These are phyloP conservation scores for Etheostoma nigrum DNA, from an alignment of 2,797 vertebrate genomes.

Conservation along the genomic window DNA sequence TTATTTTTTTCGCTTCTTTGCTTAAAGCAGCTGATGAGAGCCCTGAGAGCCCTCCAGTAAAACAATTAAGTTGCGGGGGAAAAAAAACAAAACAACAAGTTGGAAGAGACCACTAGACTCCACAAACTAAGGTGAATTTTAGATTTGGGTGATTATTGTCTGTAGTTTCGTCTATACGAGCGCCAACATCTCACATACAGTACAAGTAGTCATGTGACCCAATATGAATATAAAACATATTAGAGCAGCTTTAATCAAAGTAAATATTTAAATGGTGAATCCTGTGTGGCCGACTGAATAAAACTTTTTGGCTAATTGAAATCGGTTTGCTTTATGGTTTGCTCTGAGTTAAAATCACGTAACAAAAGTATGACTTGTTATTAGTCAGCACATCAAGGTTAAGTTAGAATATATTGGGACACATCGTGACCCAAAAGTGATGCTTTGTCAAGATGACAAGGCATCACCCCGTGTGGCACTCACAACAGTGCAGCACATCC, in stretches of 20 bases:
- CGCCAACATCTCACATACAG: background rate
- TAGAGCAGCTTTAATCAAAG: background rate
- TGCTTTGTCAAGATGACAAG: constrained; percentile 47
- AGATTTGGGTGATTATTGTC: background rate
- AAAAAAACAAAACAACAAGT: background rate
- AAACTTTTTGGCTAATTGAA: background rate
- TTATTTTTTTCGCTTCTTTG: background rate
- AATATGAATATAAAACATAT: background rate
- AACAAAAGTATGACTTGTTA: background rate
- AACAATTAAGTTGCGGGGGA: background rate
- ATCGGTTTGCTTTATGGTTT: background rate
- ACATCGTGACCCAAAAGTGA: constrained; percentile 15
- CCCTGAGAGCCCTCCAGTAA: background rate
- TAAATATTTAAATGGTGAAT: background rate
- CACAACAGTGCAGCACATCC: background rate
- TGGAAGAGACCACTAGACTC: background rate
- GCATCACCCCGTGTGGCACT: constrained; percentile 26
- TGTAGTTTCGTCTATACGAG: background rate
- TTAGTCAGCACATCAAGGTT: constrained; percentile 11
- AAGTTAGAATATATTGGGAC: background rate
- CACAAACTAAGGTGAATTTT: background rate
- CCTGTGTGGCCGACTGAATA: background rate
- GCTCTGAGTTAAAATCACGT: no score
- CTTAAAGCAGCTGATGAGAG: background rate
- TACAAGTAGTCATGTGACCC: background rate